These are phyloP conservation scores for Trididemnum nubilum DNA, from an alignment of 23 tunicate species.

Conservation along the genomic window DNA sequence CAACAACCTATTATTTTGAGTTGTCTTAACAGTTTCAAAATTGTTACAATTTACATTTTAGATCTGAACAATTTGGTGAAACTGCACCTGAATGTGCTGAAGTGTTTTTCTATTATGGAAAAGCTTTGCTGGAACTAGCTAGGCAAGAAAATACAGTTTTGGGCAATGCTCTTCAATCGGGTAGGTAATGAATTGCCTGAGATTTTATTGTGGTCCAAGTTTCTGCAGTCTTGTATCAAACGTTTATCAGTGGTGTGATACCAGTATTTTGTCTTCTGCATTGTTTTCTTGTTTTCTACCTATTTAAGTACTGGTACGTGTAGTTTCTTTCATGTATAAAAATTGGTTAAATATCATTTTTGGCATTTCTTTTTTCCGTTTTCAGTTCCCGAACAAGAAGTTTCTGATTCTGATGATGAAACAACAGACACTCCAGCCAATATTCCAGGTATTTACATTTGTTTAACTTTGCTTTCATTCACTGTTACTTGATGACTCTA, in stretches of 20 bases:
- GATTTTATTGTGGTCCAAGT: too few species aligned
- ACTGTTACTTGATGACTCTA: too few species aligned
- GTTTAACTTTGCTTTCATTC: too few species aligned
- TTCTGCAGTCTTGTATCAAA: too few species aligned
- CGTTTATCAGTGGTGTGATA: too few species aligned
- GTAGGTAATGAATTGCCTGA: too few species aligned
- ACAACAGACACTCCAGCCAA: slow-evolving; percentile 54
- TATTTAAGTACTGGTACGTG: too few species aligned
- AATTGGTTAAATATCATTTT: too few species aligned
- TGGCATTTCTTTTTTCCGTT: neutral
- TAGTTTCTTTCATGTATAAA: too few species aligned
- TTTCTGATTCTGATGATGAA: slow-evolving; percentile 66
- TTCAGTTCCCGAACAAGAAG: slow-evolving; percentile 67
- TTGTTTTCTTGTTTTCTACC: neutral
- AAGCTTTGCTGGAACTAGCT: slow-evolving; percentile 70
- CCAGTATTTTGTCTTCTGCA: neutral
- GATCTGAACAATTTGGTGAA: slow-evolving; percentile 75
- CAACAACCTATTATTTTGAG: neutral
- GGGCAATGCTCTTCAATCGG: slow-evolving; percentile 86
- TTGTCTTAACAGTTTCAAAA: neutral
- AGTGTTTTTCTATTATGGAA: slow-evolving; percentile 66
- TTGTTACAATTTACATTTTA: neutral
- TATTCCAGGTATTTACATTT: slow-evolving; percentile 50
- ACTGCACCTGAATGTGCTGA: slow-evolving; percentile 80
- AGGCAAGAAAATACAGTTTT: slow-evolving; percentile 79